These are phyloP conservation scores for Dermatophagoides farinae DNA, from an alignment of 1,140 invertebrate genomes.

Conservation along the genomic window DNA sequence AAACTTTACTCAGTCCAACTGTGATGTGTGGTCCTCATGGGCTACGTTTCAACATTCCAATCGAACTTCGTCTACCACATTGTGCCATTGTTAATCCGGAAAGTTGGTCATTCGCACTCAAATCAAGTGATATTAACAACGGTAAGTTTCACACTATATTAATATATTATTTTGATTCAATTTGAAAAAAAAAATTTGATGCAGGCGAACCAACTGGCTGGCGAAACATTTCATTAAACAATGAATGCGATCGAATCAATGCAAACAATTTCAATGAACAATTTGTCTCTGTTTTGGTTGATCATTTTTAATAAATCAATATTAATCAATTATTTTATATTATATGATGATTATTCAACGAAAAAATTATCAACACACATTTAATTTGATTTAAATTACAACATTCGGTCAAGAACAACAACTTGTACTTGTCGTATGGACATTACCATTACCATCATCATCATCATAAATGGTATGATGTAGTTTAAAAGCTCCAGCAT, in stretches of 20 bases:
- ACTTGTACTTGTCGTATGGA: background rate
- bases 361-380: background rate
- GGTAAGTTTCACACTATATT: slow-evolving; percentile 19
- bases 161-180: background rate
- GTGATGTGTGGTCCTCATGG: slow-evolving; percentile 89
- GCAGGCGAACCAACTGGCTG: slow-evolving; percentile 47
- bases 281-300: slow-evolving; percentile 64
- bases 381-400: too few species aligned
- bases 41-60: slow-evolving; percentile 59
- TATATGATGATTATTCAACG: too few species aligned
- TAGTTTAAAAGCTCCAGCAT: slow-evolving; percentile 14
- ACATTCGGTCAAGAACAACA: too few species aligned
- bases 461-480: background rate
- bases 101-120: slow-evolving; percentile 36
- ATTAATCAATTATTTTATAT: too few species aligned
- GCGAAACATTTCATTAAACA: slow-evolving; percentile 35
- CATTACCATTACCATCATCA: background rate
- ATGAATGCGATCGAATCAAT: slow-evolving; percentile 22
- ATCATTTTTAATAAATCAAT: slow-evolving; percentile 47
- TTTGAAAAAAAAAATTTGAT: background rate
- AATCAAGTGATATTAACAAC: slow-evolving; percentile 46
- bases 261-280: slow-evolving; percentile 35
- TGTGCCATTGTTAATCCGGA: slow-evolving; percentile 30
- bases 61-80: slow-evolving; percentile 47
- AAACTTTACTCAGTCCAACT: slow-evolving; percentile 69